phyloP scores from a whole-genome alignment of 2,113 vertebrate genomes.

The Atrichornis clamosus region DNA sequence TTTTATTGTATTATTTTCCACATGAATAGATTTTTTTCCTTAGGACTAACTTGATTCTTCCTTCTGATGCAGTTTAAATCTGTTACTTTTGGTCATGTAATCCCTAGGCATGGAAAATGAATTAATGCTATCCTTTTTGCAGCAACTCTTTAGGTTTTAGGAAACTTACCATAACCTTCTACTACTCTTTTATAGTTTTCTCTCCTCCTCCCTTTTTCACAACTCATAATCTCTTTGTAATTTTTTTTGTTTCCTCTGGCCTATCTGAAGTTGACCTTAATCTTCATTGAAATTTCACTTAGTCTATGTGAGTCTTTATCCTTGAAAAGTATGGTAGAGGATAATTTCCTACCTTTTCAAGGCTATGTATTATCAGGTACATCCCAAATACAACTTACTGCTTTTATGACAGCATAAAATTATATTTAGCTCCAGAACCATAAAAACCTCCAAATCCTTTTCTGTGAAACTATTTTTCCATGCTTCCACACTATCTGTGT shows the following conservation, averaged over 20 bases:
- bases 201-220: background rate
- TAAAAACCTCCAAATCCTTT: background rate
- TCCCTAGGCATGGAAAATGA: background rate
- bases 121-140: background rate
- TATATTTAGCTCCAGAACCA: background rate
- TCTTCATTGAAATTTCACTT: background rate
- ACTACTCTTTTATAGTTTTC: background rate
- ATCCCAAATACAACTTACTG: background rate
- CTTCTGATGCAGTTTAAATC: background rate
- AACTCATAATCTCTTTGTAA: background rate
- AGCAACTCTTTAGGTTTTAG: background rate
- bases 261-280: background rate
- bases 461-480: background rate
- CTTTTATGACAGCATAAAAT: slow-evolving; percentile 8
- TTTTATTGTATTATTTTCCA: background rate
- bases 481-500: background rate
- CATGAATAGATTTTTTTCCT: background rate
- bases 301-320: background rate
- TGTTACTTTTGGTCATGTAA: background rate
- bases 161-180: background rate
- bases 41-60: background rate
- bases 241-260: background rate
- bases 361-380: background rate
- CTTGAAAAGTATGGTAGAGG: background rate
- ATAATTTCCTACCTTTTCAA: background rate